Base-by-base conservation (phyloP, 2,888 invertebrate genomes). In the Eueremaeus valkanovi region DNA sequence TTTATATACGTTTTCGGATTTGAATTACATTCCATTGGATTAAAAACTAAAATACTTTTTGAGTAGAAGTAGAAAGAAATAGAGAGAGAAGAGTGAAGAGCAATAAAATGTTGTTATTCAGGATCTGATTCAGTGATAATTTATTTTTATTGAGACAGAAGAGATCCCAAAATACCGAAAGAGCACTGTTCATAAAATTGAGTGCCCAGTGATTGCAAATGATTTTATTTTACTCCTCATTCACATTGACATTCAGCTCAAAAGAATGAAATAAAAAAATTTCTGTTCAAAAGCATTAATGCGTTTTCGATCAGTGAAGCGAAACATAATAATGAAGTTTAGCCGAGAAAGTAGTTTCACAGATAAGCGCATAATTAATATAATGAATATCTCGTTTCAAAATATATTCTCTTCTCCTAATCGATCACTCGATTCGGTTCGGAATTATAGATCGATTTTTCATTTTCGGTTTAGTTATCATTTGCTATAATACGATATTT, bases 271-370 rank as follows among this genome's bases (percentile, higher is more conserved):
- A 58, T 29, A 58, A 24, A 58, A 58, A 58, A 58, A 29, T 29
- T 58, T 58, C 16, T 58, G 58, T 58, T 58, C 31, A 58, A 58
- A 58, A 66, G 40, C 40, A 66, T 66, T 66, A 66, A 36, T 40
- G 66, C 21, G 9, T 58, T 66, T 66, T 66, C 63, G 18, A 66
- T 66, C 66, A 66, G 11, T 66, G 36, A 66, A 36, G 36, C 66
- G 40, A 66, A 66, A 66, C 66, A 66, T 66, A 66, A 66, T 66
- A 58, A 58, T 58, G 29, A 58, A 58, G n/a, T n/a, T n/a, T n/a
- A 58, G 29, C 29, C 58, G 58, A 58, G n/a, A n/a, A n/a, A n/a
- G 58, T 58, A 29, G 16, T 58, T 40, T 40, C 36, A 66, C 66
- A 66, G 66, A 66, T 66, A 66, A 58, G 36, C 33, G 36, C 36